phyloP scores from a whole-genome alignment of 1,140 invertebrate species.

The Acyrthosiphon pisum region DNA sequence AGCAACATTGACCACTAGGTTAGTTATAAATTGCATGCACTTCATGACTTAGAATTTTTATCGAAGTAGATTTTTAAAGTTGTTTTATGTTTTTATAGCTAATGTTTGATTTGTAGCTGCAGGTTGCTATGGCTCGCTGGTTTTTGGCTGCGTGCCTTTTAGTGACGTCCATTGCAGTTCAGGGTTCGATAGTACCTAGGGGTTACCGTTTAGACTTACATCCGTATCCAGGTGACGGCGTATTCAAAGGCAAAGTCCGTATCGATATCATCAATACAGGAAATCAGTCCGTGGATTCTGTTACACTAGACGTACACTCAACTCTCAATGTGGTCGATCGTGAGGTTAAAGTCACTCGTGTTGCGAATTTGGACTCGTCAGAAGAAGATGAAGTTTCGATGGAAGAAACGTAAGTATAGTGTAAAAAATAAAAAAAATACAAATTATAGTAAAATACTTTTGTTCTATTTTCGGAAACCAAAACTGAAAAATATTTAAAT shows the following conservation, averaged over 20 bases:
- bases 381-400: conserved; percentile 59
- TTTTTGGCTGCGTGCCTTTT: conserved; percentile 34
- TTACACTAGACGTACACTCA: conserved; percentile 59
- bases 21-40: not conserved
- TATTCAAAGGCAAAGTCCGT: conserved; percentile 60
- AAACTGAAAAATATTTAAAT: not conserved
- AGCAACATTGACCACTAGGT: not conserved
- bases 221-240: conserved; percentile 60
- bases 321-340: conserved; percentile 59
- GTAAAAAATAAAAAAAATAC: no score
- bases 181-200: conserved; percentile 57
- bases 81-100: not conserved
- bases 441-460: not conserved
- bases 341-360: conserved; percentile 60
- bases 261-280: conserved; percentile 44
- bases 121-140: conserved; percentile 38
- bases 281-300: conserved; percentile 55
- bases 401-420: conserved; percentile 59
- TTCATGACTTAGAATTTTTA: not conserved
- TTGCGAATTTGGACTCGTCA: conserved; percentile 60
- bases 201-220: conserved; percentile 61
- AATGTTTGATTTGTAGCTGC: conserved; percentile 3
- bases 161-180: not conserved
- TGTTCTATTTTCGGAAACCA: not conserved
- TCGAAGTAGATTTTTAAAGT: not conserved